Conservation (phyloP, 2,797 vertebrate genomes). For the Acanthurus leucopareius region DNA sequence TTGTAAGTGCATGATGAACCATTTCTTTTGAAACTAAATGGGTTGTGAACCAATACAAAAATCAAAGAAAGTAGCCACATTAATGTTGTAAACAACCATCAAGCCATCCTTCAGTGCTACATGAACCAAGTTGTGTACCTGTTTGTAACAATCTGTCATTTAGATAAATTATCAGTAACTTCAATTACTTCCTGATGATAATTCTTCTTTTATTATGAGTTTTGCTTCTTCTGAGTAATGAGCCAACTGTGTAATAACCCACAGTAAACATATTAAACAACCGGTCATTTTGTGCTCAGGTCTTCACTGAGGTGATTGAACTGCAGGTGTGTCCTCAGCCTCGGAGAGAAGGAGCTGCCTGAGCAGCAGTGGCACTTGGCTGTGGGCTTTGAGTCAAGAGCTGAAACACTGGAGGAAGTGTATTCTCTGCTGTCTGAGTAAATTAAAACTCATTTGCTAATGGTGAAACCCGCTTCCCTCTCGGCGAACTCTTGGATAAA, state of each 20-base stretch:
- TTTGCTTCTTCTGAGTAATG: neutral
- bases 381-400: conserved; percentile 23
- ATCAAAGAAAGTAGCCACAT: neutral
- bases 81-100: neutral
- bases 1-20: neutral
- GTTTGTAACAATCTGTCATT: neutral
- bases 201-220: neutral
- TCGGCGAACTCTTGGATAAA: conserved; percentile 51
- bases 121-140: neutral
- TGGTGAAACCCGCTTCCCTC: conserved; percentile 44
- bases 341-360: conserved; percentile 22
- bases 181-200: neutral
- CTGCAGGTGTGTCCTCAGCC: neutral
- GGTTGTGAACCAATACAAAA: neutral
- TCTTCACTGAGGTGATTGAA: neutral
- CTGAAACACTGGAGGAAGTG: conserved; percentile 27
- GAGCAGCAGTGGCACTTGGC: conserved; percentile 8
- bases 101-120: neutral
- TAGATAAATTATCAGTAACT: neutral
- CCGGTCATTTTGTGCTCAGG: neutral
- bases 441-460: conserved; percentile 80
- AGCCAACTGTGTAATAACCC: neutral
- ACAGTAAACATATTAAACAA: neutral
- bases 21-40: neutral
- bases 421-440: conserved; percentile 58